Base-by-base conservation (phyloP, 1,140 invertebrate genomes). In the Trichonephila clavipes region DNA sequence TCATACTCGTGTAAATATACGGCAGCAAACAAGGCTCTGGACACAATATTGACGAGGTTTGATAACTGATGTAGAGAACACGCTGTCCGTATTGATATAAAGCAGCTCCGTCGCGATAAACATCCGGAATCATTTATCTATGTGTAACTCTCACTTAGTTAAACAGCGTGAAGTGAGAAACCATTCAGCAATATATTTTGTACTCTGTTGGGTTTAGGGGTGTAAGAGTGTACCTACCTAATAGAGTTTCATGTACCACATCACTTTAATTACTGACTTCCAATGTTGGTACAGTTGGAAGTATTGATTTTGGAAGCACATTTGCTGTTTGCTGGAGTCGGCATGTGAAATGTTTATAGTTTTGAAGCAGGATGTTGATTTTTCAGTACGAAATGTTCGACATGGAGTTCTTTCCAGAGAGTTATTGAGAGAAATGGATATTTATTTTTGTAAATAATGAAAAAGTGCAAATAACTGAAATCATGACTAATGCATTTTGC, bases 121-220 rank as follows among this genome's bases (percentile, higher is more conserved):
- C 28, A 34, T 18, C 72, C 28, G 34, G 34, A 18, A 77, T 77
- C 72, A 77, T 77, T 77, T 40, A 77, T 40, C 72, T 28, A 24
- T 69, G 66, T 77, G 18, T 34, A 16, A 18, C 72, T 77, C 72
- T 19, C 72, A 77, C 72, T 77, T 77, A 7, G 72, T 77, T 77
- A 77, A 69, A 69, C 21, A 69, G 21, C 24, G 24, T 28, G n/a
- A 62, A 69, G 72, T 77, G 72, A 40, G 72, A 77, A 77, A 51
- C 51, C 51, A 51, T 51, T 51, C 51, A 51, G 51, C 51, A 51
- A 40, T 77, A 34, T 16, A 16, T 16, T 77, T 34, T 40, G 28
- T 18, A 4, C 28, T 77, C 72, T 19, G 16, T 77, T 34, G 28
- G 28, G 28, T 40, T 77, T 18, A 34, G 2, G 66, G 3, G 24